phyloP scores from a whole-genome alignment of 92 coral and sea anemone genomes.

The Phenganax stokvisi region DNA sequence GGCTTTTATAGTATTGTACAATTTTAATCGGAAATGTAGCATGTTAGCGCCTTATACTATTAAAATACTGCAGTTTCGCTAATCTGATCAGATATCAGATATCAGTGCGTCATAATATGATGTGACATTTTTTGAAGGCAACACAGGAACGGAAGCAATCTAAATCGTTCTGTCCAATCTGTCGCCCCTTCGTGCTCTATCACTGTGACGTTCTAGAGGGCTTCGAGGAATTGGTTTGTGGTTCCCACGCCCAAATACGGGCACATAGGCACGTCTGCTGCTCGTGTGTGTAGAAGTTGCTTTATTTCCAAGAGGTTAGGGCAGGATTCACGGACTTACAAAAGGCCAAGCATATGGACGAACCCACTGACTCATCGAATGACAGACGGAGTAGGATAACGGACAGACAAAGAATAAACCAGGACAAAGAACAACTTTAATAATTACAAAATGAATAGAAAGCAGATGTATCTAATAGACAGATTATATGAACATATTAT shows the following conservation, averaged over 20 bases:
- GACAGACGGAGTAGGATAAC: too few species aligned
- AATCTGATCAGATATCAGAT: constrained; percentile 1
- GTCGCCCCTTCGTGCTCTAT: background rate
- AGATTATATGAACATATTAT: constrained; percentile 4
- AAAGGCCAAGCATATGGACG: too few species aligned
- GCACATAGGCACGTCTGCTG: background rate
- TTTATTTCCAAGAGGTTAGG: background rate
- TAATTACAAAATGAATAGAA: too few species aligned
- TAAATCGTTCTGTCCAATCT: background rate
- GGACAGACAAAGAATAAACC: too few species aligned
- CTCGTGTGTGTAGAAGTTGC: background rate
- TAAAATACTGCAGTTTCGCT: constrained; percentile 3
- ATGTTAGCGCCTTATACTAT: constrained; percentile 18
- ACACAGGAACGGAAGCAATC: background rate
- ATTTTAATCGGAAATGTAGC: constrained; percentile 11
- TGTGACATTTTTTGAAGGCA: background rate
- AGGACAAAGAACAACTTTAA: too few species aligned
- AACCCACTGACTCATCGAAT: too few species aligned
- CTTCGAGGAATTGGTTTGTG: background rate
- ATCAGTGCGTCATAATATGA: background rate
- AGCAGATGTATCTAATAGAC: background rate
- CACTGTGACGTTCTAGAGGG: background rate
- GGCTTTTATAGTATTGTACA: background rate
- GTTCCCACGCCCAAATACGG: background rate
- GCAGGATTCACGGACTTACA: too few species aligned